Evolutionary conservation across 1,140 invertebrate genomes (phyloP), one percentile per base, ranked within the genome.

Genomic region (Microplitis mediator): DNA sequence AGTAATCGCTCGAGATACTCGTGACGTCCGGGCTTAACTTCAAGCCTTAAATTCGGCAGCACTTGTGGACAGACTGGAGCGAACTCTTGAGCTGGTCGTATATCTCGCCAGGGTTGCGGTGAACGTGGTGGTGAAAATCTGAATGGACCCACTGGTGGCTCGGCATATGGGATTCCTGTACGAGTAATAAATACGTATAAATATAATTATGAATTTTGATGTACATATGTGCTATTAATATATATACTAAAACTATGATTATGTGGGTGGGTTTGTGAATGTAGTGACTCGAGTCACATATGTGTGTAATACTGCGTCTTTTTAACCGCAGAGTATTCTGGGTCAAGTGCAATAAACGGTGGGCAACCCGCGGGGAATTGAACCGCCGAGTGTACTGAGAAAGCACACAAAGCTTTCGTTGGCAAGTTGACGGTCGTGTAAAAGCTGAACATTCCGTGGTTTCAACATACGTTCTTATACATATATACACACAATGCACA

Each of bases 101-200:
- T 88, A 0, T 91, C 92, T 9, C 89, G 82, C 94, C 94, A 95
- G 0, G 92, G 91, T 8, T 91, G 88, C 3, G 88, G 92, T 74
- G 87, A 90, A 81, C 88, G 92, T 69, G 96, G 94, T 31, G 95
- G 95, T 91, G 97, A 96, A 82, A 98, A 97, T 31, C 96, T 87
- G 62, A 95, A 87, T 79, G 87, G 90, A 2, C 93, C 94, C 0
- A 93, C 89, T 0, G 95, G 96, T n/a, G 97, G 92, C 13, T 94
- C 94, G 0, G 96, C 97, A 85, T 98, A 98, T 3, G 95, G 96
- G 75, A 98, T 90, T 0, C 96, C 97, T 86, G 72, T 31, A 80
- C 80, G 3, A 31, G 64, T 60, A 39, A 35, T 51, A 50, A 36
- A 74, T 32, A 71, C 4, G 68, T 60, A 66, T 45, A 62, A 36